These are phyloP conservation scores for Labrus mixtus DNA, from an alignment of 2,113 vertebrate genomes.

Conservation along the genomic window DNA sequence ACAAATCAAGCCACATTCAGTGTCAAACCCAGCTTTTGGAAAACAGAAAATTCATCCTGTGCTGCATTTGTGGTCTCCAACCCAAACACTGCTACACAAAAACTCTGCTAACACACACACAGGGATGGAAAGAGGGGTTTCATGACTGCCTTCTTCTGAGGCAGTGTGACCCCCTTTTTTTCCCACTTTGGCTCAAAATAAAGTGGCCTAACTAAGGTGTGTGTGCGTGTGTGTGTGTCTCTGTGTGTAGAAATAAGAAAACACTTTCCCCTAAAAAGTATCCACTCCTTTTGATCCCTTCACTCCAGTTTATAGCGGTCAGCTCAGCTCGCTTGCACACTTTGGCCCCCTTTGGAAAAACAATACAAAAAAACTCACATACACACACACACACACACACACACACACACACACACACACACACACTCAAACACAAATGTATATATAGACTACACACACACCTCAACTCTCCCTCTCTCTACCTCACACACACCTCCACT, in stretches of 20 bases:
- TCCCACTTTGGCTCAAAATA: constrained; percentile 21
- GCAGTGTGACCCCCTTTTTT: constrained; percentile 9
- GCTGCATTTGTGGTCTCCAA: constrained; percentile 9
- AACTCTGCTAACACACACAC: constrained; percentile 43
- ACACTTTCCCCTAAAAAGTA: constrained; percentile 69
- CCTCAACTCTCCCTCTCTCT: not conserved
- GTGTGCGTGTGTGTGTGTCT: constrained; percentile 28
- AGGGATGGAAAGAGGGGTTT: not conserved
- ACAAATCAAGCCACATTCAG: constrained; percentile 47
- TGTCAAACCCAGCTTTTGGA: constrained; percentile 18
- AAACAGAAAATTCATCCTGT: constrained; percentile 29
- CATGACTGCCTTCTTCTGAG: constrained; percentile 28
- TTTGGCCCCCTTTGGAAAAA: constrained; percentile 59
- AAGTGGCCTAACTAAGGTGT: constrained; percentile 45
- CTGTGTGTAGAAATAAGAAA: constrained; percentile 53
- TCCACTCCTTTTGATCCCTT: constrained; percentile 81
- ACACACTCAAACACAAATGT: constrained; percentile 13
- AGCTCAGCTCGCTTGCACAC: constrained; percentile 67
- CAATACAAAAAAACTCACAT: constrained; percentile 39
- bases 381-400: constrained; percentile 1
- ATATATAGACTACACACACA: constrained; percentile 34
- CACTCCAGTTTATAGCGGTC: constrained; percentile 80
- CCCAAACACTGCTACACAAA: constrained; percentile 22
- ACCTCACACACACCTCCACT: constrained; percentile 25
- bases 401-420: constrained; percentile 28